phyloP scores from a whole-genome alignment of 2,113 vertebrate species.

The Penelope pileata region DNA sequence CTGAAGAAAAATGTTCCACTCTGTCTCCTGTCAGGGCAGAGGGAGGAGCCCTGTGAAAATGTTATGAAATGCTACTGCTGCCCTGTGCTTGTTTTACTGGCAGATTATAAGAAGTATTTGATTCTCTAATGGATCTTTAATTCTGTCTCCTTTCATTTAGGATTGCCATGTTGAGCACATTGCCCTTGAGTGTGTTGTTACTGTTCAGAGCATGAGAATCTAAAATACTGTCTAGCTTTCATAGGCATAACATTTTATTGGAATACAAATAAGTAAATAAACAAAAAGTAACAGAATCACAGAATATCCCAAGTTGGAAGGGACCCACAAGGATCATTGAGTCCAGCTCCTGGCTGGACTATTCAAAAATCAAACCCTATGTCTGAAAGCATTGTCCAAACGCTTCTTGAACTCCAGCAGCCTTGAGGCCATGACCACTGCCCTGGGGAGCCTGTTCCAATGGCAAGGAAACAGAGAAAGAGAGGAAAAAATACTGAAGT shows the following conservation, averaged over 20 bases:
- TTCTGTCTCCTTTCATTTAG: not conserved
- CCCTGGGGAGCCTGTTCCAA: not conserved
- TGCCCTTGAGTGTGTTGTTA: not conserved
- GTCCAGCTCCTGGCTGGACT: not conserved
- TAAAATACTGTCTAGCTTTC: not conserved
- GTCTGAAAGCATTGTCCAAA: not conserved
- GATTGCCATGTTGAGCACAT: not conserved
- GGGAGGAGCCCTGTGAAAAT: not conserved
- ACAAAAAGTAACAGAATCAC: not conserved
- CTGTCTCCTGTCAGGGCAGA: not conserved
- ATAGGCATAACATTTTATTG: not conserved
- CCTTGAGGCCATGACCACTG: not conserved
- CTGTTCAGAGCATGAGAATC: not conserved
- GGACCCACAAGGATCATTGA: not conserved
- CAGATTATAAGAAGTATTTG: not conserved
- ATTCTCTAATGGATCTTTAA: not conserved
- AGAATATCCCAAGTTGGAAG: not conserved
- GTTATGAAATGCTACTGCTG: not conserved
- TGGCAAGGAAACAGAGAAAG: not conserved
- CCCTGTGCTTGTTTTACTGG: not conserved
- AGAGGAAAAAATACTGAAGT: not conserved
- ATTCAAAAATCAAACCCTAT: not conserved
- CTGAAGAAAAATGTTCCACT: not conserved
- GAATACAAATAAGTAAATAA: not conserved
- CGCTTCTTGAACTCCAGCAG: not conserved